These are phyloP conservation scores for Phoeniculus purpureus DNA, from an alignment of 2,797 vertebrate genomes.

Conservation along the genomic window DNA sequence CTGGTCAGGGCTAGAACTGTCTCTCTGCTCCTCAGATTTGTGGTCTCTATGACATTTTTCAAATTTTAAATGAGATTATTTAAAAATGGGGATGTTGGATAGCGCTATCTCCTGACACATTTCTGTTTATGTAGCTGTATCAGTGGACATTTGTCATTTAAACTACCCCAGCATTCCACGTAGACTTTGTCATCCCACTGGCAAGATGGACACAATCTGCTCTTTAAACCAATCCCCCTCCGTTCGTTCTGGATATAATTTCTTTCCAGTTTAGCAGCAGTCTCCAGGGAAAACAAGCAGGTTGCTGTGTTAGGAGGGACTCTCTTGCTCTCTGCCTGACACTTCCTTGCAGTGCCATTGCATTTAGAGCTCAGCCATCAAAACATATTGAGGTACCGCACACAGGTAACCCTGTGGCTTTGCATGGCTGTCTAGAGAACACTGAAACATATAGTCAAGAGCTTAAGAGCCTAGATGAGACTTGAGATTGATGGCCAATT, in stretches of 20 bases:
- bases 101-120: slow-evolving; percentile 30
- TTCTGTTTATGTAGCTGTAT: slow-evolving; percentile 30
- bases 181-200: neutral
- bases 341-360: neutral
- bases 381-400: neutral
- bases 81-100: slow-evolving; percentile 7
- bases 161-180: neutral
- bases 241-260: neutral
- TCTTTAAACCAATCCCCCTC: neutral
- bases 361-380: neutral
- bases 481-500: neutral
- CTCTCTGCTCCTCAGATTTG: neutral
- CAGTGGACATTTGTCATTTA: slow-evolving; percentile 35
- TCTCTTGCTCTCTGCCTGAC: neutral
- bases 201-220: neutral
- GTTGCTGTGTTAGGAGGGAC: neutral
- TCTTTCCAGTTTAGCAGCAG: neutral
- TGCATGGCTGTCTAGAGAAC: neutral
- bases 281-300: neutral
- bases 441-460: neutral
- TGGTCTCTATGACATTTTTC: neutral
- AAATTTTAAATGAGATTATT: slow-evolving; percentile 33
- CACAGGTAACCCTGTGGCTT: neutral
- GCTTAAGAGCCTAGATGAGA: neutral
- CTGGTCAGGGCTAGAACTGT: neutral